Evolutionary conservation across 2,797 vertebrate genomes (phyloP).

Genomic region (Scomberomorus guttatus): DNA sequence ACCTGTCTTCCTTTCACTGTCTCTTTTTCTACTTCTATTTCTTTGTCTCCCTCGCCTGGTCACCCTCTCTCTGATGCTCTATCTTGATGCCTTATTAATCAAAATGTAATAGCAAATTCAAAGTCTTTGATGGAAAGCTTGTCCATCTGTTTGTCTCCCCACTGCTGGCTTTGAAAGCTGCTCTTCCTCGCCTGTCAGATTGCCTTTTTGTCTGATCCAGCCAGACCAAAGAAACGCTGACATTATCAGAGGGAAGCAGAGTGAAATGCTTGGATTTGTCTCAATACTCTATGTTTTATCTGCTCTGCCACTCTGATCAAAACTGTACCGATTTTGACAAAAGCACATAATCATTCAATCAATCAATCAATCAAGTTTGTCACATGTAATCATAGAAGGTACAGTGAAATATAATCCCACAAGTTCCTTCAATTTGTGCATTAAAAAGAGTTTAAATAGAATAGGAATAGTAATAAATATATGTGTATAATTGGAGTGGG

Average conservation of each 20-base stretch:
- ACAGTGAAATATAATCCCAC: no score
- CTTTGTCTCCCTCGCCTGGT: background rate
- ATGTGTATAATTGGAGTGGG: no score
- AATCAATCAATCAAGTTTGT: no score
- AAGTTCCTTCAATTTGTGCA: no score
- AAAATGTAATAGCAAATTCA: conserved; percentile 42
- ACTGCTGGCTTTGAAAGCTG: conserved; percentile 44
- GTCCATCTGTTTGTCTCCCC: conserved; percentile 60
- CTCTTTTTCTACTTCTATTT: background rate
- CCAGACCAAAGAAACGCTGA: conserved; percentile 52
- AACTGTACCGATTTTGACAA: conserved; percentile 48
- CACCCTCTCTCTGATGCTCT: background rate
- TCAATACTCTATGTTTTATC: conserved; percentile 52
- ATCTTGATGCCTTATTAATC: conserved; percentile 32
- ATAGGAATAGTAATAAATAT: no score
- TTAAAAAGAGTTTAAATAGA: no score
- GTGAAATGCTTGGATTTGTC: conserved; percentile 54
- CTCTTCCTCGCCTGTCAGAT: conserved; percentile 58
- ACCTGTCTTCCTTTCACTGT: conserved; percentile 6
- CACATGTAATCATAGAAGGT: no score
- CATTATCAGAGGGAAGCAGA: conserved; percentile 54
- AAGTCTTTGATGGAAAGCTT: conserved; percentile 55
- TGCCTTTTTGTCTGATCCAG: conserved; percentile 46
- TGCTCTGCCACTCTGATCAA: conserved; percentile 53
- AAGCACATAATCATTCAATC: conserved; percentile 5